phyloP scores from a whole-genome alignment of 2,113 vertebrate species.

The Ranitomeya variabilis region DNA sequence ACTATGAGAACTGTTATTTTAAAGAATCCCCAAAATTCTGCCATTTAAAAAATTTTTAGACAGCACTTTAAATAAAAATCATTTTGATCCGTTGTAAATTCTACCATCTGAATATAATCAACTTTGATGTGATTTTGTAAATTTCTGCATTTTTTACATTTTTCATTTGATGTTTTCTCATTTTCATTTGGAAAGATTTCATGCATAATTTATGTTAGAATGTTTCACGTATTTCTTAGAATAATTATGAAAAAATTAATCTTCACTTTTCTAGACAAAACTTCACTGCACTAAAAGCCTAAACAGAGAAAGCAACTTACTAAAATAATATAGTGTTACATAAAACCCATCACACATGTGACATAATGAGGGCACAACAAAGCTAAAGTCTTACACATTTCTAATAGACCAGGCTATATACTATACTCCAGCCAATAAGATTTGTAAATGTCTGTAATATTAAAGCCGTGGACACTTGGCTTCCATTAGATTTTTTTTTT shows the following conservation, averaged over 20 bases:
- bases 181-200: no score
- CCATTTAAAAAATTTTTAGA: no score
- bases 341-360: not conserved
- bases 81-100: no score
- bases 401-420: not conserved
- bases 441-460: conserved; percentile 13
- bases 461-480: conserved; percentile 9
- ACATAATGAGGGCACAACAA: not conserved
- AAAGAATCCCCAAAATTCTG: no score
- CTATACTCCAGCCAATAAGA: not conserved
- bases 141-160: no score
- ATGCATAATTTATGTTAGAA: no score
- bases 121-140: no score
- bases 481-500: not conserved
- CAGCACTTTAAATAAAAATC: no score
- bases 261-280: not conserved
- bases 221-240: not conserved
- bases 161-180: no score
- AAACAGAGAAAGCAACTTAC: not conserved
- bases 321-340: not conserved
- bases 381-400: not conserved
- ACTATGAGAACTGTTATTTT: no score
- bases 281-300: not conserved
- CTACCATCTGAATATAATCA: no score
- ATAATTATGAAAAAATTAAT: not conserved